Evolutionary conservation across 2,888 invertebrate genomes (phyloP).

Genomic region (Dynastes grantii): DNA sequence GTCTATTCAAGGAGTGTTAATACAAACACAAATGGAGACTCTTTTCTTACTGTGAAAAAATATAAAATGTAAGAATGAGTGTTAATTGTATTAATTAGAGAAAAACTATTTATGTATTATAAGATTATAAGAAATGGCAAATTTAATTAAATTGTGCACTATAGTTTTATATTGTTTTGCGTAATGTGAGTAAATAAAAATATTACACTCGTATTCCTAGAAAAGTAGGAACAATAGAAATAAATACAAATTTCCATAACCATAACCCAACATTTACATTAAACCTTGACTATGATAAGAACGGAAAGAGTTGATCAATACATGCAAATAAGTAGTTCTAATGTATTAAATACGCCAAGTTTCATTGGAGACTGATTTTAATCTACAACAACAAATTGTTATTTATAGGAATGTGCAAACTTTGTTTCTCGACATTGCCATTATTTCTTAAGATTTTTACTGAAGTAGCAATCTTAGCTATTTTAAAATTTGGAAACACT

Average conservation of each 20-base stretch:
- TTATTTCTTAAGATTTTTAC: too few relatives aligned
- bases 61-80: too few relatives aligned
- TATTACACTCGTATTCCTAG: conserved; percentile 19
- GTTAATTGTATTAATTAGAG: too few relatives aligned
- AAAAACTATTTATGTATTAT: too few relatives aligned
- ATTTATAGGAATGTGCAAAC: not conserved
- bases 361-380: conserved; percentile 39
- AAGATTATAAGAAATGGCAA: too few relatives aligned
- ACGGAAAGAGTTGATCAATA: conserved; percentile 38
- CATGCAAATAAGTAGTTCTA: conserved; percentile 40
- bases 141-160: too few relatives aligned
- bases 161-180: too few relatives aligned
- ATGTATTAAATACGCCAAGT: conserved; percentile 38
- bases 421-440: too few relatives aligned
- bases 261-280: conserved; percentile 26
- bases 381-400: conserved; percentile 28
- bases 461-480: not conserved
- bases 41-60: too few relatives aligned
- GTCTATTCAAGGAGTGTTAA: too few relatives aligned
- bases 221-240: conserved; percentile 31
- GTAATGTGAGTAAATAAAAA: conserved; percentile 9
- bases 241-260: conserved; percentile 13
- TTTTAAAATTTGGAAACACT: too few relatives aligned
- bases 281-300: conserved; percentile 42
- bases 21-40: too few relatives aligned